Conservation (phyloP, 1,140 invertebrate species). For the Drosophila kepulauana region DNA sequence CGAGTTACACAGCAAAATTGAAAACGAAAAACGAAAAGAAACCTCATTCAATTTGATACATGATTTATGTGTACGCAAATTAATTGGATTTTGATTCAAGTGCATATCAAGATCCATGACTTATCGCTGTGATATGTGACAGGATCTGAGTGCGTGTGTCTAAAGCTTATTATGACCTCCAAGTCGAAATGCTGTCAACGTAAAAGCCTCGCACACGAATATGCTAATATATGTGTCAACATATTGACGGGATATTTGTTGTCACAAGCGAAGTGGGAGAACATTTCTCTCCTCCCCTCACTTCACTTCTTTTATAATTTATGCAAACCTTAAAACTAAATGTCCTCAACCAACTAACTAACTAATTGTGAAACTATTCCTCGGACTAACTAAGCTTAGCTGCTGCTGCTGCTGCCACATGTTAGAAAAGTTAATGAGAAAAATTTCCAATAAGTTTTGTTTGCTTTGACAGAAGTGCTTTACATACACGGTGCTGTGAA, state of each 20-base stretch:
- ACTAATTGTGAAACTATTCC: not conserved
- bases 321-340: slow-evolving; percentile 56
- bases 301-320: slow-evolving; percentile 56
- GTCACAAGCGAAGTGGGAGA: not conserved
- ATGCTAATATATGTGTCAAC: slow-evolving; percentile 71
- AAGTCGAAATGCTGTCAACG: slow-evolving; percentile 32
- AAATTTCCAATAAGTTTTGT: slow-evolving; percentile 47
- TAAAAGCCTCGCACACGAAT: slow-evolving; percentile 29
- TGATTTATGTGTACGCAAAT: slow-evolving; percentile 8
- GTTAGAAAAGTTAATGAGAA: slow-evolving; percentile 50
- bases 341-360: not conserved
- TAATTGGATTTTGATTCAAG: slow-evolving; percentile 10
- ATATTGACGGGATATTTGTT: slow-evolving; percentile 55
- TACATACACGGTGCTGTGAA: not conserved
- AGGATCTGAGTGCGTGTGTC: slow-evolving; percentile 2
- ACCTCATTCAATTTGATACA: slow-evolving; percentile 8
- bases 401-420: not conserved
- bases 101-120: slow-evolving; percentile 2
- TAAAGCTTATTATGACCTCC: slow-evolving; percentile 48
- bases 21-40: not conserved
- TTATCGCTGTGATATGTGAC: slow-evolving; percentile 1
- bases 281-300: slow-evolving; percentile 29
- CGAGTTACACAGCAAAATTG: slow-evolving; percentile 44
- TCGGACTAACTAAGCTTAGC: slow-evolving; percentile 14
- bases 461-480: slow-evolving; percentile 24